Evolutionary conservation across 1,140 invertebrate species (phyloP).

Genomic region (Drosophila lini): DNA sequence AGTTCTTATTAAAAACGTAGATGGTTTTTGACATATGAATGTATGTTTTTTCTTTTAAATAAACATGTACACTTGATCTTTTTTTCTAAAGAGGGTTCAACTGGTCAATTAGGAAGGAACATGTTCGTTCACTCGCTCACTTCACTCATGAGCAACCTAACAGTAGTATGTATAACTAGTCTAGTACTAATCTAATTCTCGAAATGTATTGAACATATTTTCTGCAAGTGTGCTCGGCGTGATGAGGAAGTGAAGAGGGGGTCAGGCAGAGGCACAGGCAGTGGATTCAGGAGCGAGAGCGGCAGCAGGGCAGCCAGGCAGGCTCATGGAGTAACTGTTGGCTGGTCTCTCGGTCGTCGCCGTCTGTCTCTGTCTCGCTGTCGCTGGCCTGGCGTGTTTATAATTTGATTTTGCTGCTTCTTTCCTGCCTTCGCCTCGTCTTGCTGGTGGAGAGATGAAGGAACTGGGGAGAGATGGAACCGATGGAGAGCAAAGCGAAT

Average conservation of each 20-base stretch:
- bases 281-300: slow-evolving; percentile 9
- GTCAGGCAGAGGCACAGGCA: slow-evolving; percentile 13
- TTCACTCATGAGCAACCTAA: too few species aligned
- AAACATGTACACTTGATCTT: too few species aligned
- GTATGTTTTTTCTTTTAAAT: too few species aligned
- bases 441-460: slow-evolving; percentile 24
- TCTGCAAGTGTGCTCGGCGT: slow-evolving; percentile 1
- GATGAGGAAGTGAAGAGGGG: neutral
- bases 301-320: slow-evolving; percentile 1
- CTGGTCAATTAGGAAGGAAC: too few species aligned
- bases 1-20: too few species aligned
- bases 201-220: neutral
- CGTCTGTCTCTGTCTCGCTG: slow-evolving; percentile 30
- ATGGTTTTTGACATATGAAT: too few species aligned
- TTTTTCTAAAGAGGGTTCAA: too few species aligned
- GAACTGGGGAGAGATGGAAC: slow-evolving; percentile 16
- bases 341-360: slow-evolving; percentile 46
- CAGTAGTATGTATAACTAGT: too few species aligned
- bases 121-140: too few species aligned
- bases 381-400: slow-evolving; percentile 77
- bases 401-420: slow-evolving; percentile 82
- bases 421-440: slow-evolving; percentile 56
- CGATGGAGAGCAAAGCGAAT: slow-evolving; percentile 44
- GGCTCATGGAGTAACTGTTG: slow-evolving; percentile 47
- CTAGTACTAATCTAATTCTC: too few species aligned